Evolutionary conservation across 2,888 invertebrate genomes (phyloP), one percentile per base, ranked within the genome.

Genomic region (Clistopyga incitator): DNA sequence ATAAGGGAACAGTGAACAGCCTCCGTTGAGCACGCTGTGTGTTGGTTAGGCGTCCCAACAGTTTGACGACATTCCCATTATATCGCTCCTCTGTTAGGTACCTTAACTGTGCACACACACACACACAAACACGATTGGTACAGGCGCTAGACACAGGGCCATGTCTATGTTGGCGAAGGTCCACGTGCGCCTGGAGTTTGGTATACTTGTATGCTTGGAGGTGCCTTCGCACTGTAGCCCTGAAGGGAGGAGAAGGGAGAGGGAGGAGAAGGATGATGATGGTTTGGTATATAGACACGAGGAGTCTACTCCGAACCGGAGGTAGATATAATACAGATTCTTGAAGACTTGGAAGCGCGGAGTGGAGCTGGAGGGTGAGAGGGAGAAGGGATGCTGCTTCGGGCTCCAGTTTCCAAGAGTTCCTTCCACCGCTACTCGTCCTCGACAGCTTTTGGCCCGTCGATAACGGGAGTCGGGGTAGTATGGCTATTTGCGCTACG

Each of bases 31-130:
- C 56, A 76, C 42, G 68, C 80, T 79, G 78, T 86, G 89, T 89
- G 89, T 89, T 89, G 90, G 90, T 90, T 90, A 88, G 89, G 89
- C 90, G 88, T 90, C 89, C 90, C 90, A 91, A 91, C 91, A 90
- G 91, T 91, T 91, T 91, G 90, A 91, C 91, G 91, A 92, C 92
- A 91, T 90, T 85, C 90, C 90, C 89, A 91, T 92, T 91, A 91
- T 88, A 89, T 89, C 87, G 80, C 85, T 82, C 81, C 78, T 81
- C 82, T 75, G 56, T 79, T 65, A 34, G 38, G 34, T 50, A 76
- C 42, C 54, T 42, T 20, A 10, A 20, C n/a, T 18, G 47, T 47
- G 20, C 23, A 72, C 45, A 20, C 45, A 45, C n/a, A 72, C 59
- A 61, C 29, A 56, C 42, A 71, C 42, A 71, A 54, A 54, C 52